Conservation (phyloP, 2,797 vertebrate genomes). For the Aythya fuligula region DNA sequence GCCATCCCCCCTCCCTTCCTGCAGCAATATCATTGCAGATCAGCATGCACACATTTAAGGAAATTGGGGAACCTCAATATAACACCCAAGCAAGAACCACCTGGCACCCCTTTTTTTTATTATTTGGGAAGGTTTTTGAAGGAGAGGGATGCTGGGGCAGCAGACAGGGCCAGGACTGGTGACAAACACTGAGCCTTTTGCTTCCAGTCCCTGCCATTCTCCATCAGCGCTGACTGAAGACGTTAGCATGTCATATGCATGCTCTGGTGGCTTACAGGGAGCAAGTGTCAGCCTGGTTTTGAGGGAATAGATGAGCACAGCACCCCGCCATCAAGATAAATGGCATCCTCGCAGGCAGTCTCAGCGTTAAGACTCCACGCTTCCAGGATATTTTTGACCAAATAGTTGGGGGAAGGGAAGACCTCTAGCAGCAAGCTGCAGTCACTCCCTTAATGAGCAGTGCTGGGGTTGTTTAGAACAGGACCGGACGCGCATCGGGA, state of each 20-base stretch:
- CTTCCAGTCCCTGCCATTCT: conserved; percentile 50
- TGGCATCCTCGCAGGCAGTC: conserved; percentile 38
- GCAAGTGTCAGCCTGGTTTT: conserved; percentile 57
- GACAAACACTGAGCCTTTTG: conserved; percentile 46
- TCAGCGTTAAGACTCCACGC: neutral
- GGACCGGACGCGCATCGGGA: neutral
- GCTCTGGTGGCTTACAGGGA: conserved; percentile 54
- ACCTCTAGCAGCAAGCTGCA: conserved; percentile 28
- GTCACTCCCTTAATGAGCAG: neutral
- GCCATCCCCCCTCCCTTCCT: neutral
- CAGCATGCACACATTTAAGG: neutral
- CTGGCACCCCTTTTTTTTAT: neutral
- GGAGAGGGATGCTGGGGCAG: neutral
- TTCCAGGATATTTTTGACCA: conserved; percentile 24
- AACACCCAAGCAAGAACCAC: neutral
- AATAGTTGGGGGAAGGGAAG: conserved; percentile 25
- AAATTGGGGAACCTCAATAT: neutral
- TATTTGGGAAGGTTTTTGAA: neutral
- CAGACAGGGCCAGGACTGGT: neutral
- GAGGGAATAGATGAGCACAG: conserved; percentile 66
- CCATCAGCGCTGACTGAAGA: conserved; percentile 47
- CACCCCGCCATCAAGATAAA: conserved; percentile 59
- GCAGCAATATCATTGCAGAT: neutral
- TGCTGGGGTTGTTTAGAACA: conserved; percentile 14
- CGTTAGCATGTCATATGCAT: conserved; percentile 40